Conservation (phyloP, 2,888 invertebrate species). For the Amitus sp. region DNA sequence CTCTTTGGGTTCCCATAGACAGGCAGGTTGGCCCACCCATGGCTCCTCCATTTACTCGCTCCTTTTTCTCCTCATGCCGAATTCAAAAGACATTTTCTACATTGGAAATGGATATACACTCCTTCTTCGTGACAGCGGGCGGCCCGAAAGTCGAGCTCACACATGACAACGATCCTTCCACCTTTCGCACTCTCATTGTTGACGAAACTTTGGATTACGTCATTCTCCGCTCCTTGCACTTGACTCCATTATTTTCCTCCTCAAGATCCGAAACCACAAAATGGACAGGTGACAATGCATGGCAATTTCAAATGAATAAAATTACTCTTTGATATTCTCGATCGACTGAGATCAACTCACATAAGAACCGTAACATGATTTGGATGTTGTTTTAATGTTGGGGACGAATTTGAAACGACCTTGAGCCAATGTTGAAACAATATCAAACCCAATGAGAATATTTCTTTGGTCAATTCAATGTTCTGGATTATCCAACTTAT, state of each 20-base stretch:
- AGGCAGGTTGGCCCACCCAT: constrained; percentile 63
- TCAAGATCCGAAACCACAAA: not conserved
- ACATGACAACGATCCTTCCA: constrained; percentile 44
- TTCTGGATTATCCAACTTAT: too few species aligned
- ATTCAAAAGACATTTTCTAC: constrained; percentile 36
- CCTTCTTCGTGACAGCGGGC: constrained; percentile 61
- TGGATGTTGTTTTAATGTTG: too few species aligned
- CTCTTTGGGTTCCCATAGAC: constrained; percentile 52
- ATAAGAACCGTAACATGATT: too few species aligned
- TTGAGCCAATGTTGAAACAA: too few species aligned
- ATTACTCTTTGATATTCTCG: too few species aligned
- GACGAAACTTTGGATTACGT: constrained; percentile 55
- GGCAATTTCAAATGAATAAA: not conserved
- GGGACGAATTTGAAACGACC: too few species aligned
- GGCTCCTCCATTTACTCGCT: constrained; percentile 46
- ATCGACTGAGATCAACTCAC: too few species aligned
- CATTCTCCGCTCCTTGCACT: constrained; percentile 39
- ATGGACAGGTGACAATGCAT: not conserved
- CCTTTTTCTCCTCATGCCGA: constrained; percentile 19
- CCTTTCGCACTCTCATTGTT: constrained; percentile 61
- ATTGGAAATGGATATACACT: constrained; percentile 58
- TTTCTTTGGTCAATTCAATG: too few species aligned
- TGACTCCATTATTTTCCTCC: not conserved
- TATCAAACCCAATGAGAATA: too few species aligned
- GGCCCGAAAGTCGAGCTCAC: constrained; percentile 30